Evolutionary conservation across 2,113 vertebrate genomes (phyloP).

Genomic region (Rhabdornis inornatus): DNA sequence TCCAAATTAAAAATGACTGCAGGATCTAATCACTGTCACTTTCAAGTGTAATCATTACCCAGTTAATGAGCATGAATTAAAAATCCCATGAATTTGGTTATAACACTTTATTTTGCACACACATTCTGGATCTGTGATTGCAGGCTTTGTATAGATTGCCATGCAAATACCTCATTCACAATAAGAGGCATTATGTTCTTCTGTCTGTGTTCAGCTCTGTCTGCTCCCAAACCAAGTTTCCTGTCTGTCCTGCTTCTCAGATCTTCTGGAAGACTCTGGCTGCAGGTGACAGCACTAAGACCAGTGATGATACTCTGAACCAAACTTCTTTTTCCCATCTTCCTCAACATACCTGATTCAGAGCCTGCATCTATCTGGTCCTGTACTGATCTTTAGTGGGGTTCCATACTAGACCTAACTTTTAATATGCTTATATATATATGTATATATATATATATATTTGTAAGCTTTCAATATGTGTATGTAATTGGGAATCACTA

Average conservation of each 20-base stretch:
- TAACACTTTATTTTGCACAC: background rate
- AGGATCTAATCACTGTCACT: background rate
- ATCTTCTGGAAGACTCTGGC: background rate
- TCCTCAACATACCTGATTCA: background rate
- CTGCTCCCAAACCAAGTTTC: background rate
- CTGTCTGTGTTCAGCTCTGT: background rate
- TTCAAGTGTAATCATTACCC: background rate
- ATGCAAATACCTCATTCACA: background rate
- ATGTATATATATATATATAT: no score
- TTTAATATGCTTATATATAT: background rate
- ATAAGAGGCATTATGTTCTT: background rate
- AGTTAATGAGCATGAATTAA: background rate
- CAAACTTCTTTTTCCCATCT: background rate
- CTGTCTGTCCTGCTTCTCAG: background rate
- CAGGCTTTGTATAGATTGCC: background rate
- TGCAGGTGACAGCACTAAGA: background rate
- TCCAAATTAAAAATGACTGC: background rate
- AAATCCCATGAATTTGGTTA: background rate
- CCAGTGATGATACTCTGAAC: background rate
- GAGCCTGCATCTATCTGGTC: background rate
- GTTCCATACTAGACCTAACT: background rate
- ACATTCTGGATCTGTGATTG: background rate
- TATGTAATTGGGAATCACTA: background rate
- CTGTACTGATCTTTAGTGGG: background rate
- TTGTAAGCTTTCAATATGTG: accelerated